Percentiles rank a stretch among this genome's conserved stretches.
Evolutionary conservation across 2,888 invertebrate genomes (phyloP).

Genomic region (Polymixis lichenea): DNA sequence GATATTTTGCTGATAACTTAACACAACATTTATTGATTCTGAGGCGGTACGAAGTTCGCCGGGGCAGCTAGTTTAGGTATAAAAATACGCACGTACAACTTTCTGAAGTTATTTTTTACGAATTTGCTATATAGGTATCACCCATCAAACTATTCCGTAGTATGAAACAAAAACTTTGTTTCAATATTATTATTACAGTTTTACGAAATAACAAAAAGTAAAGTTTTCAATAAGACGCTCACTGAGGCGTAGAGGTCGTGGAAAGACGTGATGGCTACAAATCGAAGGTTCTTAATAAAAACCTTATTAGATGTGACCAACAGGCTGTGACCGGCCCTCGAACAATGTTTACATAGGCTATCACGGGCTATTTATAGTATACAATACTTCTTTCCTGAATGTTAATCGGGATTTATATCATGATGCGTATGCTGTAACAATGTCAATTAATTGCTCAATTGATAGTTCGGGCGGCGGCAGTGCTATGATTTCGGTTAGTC

Average conservation of each 20-base stretch:
- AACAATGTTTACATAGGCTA: neutral
- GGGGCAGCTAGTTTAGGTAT: too few species aligned
- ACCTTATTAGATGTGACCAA: constrained; percentile 33
- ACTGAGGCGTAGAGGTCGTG: constrained; percentile 32
- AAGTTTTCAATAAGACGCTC: neutral
- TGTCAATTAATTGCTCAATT: constrained; percentile 5
- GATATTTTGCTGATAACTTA: too few species aligned
- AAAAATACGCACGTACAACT: neutral
- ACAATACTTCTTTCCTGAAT: constrained; percentile 15
- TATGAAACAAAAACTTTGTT: neutral
- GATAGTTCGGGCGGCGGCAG: constrained; percentile 45
- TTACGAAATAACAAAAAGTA: constrained; percentile 3
- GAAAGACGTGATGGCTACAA: constrained; percentile 33
- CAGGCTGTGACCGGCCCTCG: constrained; percentile 34
- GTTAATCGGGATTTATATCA: constrained; percentile 14
- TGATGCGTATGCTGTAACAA: constrained; percentile 10
- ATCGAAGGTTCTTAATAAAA: constrained; percentile 56
- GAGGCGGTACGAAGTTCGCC: too few species aligned
- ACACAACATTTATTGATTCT: too few species aligned
- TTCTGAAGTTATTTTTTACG: neutral
- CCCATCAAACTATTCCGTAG: neutral
- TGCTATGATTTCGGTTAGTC: neutral
- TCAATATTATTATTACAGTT: neutral
- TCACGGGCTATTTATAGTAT: neutral
- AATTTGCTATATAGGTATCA: neutral